Conservation (phyloP, 2,113 vertebrate genomes). For the Megaleporinus macrocephalus region DNA sequence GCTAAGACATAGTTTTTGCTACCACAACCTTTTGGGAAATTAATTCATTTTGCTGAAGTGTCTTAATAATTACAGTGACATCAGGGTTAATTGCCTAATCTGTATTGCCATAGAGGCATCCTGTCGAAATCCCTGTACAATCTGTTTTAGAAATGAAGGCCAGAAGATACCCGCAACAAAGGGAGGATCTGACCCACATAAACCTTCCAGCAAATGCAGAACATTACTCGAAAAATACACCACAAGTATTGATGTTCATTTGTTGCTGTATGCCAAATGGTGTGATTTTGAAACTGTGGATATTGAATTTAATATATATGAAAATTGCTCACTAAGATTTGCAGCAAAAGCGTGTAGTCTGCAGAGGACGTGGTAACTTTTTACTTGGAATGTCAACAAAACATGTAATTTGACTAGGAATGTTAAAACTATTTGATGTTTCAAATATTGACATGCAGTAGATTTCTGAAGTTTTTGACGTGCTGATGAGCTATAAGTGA, state of each 20-base stretch:
- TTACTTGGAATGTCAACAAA: too few relatives aligned
- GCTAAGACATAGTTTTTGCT: constrained; percentile 75
- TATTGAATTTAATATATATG: background rate
- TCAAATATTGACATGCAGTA: too few relatives aligned
- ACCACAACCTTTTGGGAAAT: constrained; percentile 87
- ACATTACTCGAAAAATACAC: constrained; percentile 11
- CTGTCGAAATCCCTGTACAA: constrained; percentile 82
- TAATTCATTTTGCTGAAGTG: constrained; percentile 89
- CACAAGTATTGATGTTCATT: background rate
- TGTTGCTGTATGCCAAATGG: background rate
- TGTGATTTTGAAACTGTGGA: too few relatives aligned
- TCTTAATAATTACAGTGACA: constrained; percentile 93
- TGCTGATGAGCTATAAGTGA: too few relatives aligned
- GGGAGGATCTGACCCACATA: constrained; percentile 65
- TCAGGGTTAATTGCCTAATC: constrained; percentile 95
- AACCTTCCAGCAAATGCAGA: constrained; percentile 47
- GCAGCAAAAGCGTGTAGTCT: too few relatives aligned
- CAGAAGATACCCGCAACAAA: constrained; percentile 73
- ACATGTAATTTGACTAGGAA: too few relatives aligned
- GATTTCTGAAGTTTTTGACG: too few relatives aligned
- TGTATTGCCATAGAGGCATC: constrained; percentile 83
- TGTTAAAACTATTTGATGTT: too few relatives aligned
- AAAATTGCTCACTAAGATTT: background rate
- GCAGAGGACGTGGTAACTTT: too few relatives aligned
- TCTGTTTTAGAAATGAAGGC: constrained; percentile 85